phyloP scores from a whole-genome alignment of 1,140 invertebrate species.

The Apis florea region DNA sequence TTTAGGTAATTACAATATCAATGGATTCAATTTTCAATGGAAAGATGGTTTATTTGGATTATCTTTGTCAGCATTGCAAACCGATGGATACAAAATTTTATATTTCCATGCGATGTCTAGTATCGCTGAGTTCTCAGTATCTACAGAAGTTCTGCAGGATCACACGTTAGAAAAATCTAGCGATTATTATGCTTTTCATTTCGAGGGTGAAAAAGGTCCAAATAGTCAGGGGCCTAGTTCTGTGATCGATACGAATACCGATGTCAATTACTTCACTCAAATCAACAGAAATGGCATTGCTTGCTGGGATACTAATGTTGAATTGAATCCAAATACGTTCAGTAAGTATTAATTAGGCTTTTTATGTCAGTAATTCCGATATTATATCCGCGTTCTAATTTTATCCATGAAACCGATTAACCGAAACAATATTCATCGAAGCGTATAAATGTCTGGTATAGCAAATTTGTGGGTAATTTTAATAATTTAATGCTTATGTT shows the following conservation, averaged over 20 bases:
- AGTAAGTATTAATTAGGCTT: conserved; percentile 63
- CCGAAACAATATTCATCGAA: too few relatives aligned
- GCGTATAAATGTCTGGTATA: too few relatives aligned
- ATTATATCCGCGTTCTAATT: too few relatives aligned
- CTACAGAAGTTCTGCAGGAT: conserved; percentile 86
- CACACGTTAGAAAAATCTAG: conserved; percentile 80
- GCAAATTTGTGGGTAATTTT: too few relatives aligned
- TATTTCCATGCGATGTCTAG: conserved; percentile 89
- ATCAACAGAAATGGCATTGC: conserved; percentile 85
- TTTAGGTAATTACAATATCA: conserved; percentile 84
- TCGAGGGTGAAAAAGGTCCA: conserved; percentile 83
- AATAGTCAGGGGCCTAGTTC: conserved; percentile 81
- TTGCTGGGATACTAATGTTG: conserved; percentile 85
- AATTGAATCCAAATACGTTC: conserved; percentile 78
- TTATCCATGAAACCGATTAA: too few relatives aligned
- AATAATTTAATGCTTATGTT: too few relatives aligned
- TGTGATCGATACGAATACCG: conserved; percentile 82
- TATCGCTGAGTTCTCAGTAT: conserved; percentile 87
- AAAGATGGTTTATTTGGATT: conserved; percentile 88
- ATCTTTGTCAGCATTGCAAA: conserved; percentile 82
- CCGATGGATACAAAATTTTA: conserved; percentile 83
- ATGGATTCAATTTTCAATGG: conserved; percentile 88
- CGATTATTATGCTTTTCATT: conserved; percentile 73
- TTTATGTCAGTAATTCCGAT: too few relatives aligned
- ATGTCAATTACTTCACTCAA: conserved; percentile 85